phyloP scores from a whole-genome alignment of 2,888 invertebrate genomes.

The Thumatha senex region DNA sequence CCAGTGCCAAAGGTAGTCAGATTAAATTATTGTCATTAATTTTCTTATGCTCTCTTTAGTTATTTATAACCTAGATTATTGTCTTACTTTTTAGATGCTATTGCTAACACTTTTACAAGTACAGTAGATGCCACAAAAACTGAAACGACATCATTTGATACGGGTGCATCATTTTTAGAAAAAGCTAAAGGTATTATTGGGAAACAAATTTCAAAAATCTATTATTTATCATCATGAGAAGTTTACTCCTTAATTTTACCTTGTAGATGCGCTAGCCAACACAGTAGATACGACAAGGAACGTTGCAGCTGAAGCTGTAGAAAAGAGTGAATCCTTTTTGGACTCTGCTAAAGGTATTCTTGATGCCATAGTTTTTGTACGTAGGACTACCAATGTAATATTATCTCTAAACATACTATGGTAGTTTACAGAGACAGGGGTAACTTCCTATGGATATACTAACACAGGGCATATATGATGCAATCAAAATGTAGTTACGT shows the following conservation, averaged over 20 bases:
- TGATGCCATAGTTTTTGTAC: too few species aligned
- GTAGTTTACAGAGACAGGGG: background rate
- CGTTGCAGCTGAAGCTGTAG: constrained; percentile 49
- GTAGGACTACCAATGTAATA: too few species aligned
- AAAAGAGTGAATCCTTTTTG: constrained; percentile 51
- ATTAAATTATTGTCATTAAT: background rate
- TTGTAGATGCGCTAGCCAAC: constrained; percentile 42
- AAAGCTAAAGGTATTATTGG: constrained; percentile 45
- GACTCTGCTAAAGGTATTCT: constrained; percentile 54
- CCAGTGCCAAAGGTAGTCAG: constrained; percentile 51
- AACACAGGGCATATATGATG: constrained; percentile 44
- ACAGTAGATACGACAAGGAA: constrained; percentile 57
- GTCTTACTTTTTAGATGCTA: constrained; percentile 1
- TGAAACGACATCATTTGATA: constrained; percentile 46
- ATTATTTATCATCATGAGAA: too few species aligned
- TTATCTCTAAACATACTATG: too few species aligned
- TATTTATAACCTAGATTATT: too few species aligned
- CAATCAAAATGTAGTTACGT: constrained; percentile 34
- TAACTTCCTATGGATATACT: constrained; percentile 51
- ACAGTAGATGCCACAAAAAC: constrained; percentile 57
- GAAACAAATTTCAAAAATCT: too few species aligned
- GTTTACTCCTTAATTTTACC: too few species aligned
- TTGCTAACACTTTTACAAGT: constrained; percentile 11
- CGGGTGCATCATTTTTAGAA: constrained; percentile 41
- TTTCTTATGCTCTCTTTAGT: too few species aligned